Conservation (phyloP, 2,113 vertebrate genomes). For the Pelecanoides urinatrix region DNA sequence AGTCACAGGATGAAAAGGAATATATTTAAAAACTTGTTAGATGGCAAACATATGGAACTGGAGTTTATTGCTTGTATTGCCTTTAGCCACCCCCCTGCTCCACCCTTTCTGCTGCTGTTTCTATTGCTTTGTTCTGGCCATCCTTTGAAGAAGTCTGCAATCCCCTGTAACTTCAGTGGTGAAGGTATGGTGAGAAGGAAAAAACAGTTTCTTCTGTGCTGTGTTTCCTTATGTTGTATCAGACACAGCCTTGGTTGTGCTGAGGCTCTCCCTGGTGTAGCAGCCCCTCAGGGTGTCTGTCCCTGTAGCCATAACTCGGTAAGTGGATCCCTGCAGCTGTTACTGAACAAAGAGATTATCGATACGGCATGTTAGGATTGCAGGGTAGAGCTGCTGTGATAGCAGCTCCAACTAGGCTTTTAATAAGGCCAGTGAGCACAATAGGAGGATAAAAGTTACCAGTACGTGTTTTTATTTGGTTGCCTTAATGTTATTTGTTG, state of each 20-base stretch:
- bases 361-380: neutral
- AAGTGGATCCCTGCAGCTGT: neutral
- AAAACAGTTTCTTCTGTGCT: neutral
- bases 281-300: neutral
- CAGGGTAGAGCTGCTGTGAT: neutral
- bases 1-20: conserved; percentile 15
- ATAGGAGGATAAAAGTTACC: neutral
- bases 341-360: neutral
- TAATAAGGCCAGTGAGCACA: neutral
- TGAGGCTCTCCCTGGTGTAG: neutral
- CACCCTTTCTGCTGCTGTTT: neutral
- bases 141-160: neutral
- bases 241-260: neutral
- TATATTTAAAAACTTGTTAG: conserved; percentile 36
- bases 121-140: neutral
- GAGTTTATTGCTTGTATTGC: conserved; percentile 1
- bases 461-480: neutral
- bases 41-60: neutral
- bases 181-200: neutral
- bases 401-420: neutral
- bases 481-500: conserved; percentile 12
- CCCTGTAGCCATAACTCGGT: neutral
- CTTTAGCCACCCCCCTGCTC: neutral
- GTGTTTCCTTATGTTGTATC: neutral
- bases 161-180: neutral